Evolutionary conservation across 2,113 vertebrate species (phyloP).

Genomic region (human): DNA sequence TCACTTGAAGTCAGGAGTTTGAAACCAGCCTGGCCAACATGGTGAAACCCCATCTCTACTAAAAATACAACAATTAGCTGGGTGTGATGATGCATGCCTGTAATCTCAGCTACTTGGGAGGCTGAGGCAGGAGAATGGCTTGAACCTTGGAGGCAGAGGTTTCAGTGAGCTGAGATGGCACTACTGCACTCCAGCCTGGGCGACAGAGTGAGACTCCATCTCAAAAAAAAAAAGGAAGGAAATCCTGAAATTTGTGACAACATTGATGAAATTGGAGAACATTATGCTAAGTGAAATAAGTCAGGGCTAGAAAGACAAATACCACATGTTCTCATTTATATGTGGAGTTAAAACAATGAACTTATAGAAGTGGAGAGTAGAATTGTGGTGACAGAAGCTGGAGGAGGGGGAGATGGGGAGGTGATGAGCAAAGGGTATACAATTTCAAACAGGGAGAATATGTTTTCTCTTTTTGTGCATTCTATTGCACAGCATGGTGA

Average conservation of each 20-base stretch:
- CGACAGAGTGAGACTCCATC: background rate
- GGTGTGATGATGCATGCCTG: background rate
- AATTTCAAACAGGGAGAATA: background rate
- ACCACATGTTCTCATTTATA: background rate
- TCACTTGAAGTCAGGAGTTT: background rate
- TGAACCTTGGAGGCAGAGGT: background rate
- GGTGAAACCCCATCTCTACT: background rate
- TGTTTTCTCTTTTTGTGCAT: background rate
- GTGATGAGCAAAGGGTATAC: background rate
- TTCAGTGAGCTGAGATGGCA: background rate
- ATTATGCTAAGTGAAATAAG: background rate
- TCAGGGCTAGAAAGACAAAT: background rate
- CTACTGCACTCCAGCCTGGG: background rate
- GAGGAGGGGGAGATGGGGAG: background rate
- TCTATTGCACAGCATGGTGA: background rate
- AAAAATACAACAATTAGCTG: background rate
- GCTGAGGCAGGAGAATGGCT: background rate
- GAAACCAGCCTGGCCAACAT: background rate
- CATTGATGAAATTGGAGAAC: background rate
- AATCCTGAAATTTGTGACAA: background rate
- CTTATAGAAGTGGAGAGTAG: background rate
- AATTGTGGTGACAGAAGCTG: background rate
- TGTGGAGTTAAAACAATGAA: background rate
- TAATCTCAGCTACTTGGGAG: background rate
- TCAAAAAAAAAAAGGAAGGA: too few species aligned